Conservation (phyloP, 2,888 invertebrate genomes). For the Linnaemya tessellans region DNA sequence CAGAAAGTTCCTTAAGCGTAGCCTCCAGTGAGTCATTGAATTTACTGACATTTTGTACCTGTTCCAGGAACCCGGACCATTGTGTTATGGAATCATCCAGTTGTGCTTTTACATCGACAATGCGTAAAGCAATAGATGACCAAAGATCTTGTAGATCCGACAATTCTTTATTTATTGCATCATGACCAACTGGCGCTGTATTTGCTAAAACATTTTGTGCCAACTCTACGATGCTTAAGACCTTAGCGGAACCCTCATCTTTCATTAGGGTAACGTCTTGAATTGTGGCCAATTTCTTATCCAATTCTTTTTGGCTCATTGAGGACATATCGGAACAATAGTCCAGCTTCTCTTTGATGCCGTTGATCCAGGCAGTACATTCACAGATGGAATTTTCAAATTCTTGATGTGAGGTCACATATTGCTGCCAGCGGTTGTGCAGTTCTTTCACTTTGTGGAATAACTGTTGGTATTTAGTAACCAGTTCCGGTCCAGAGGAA, state of each 20-base stretch:
- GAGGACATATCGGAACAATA: conserved; percentile 93
- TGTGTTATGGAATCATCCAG: conserved; percentile 95
- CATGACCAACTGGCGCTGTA: conserved; percentile 94
- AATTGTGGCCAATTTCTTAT: conserved; percentile 91
- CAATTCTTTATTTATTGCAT: conserved; percentile 92
- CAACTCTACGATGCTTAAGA: conserved; percentile 94
- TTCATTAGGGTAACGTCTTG: conserved; percentile 95
- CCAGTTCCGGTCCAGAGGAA: conserved; percentile 93
- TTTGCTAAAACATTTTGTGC: conserved; percentile 96
- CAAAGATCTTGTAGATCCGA: conserved; percentile 94
- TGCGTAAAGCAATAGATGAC: conserved; percentile 93
- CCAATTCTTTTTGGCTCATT: conserved; percentile 92
- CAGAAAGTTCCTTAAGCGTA: conserved; percentile 89
- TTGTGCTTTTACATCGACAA: conserved; percentile 94
- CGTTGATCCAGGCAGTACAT: conserved; percentile 92
- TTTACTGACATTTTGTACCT: conserved; percentile 92
- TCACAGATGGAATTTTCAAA: conserved; percentile 92
- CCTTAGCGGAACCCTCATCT: conserved; percentile 95
- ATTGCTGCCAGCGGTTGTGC: conserved; percentile 95
- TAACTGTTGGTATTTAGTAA: conserved; percentile 95
- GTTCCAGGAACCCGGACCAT: conserved; percentile 95
- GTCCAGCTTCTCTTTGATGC: conserved; percentile 91
- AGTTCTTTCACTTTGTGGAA: conserved; percentile 96
- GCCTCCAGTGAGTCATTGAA: conserved; percentile 90
- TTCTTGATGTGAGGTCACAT: conserved; percentile 93